These are phyloP conservation scores for Platichthys flesus DNA, from an alignment of 2,113 vertebrate species.

Conservation along the genomic window DNA sequence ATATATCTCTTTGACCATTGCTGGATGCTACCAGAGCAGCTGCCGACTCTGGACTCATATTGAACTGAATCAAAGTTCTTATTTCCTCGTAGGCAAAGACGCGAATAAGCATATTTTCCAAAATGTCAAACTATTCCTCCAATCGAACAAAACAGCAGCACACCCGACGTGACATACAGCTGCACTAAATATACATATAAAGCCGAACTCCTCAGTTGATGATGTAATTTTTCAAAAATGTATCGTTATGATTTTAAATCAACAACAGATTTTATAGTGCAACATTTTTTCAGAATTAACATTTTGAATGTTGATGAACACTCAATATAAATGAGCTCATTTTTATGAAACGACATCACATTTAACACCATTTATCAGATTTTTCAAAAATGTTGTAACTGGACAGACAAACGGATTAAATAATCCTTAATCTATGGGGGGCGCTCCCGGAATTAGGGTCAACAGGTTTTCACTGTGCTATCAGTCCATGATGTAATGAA, in stretches of 20 bases:
- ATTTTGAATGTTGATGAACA: constrained; percentile 20
- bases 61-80: background rate
- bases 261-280: constrained; percentile 4
- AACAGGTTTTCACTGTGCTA: constrained; percentile 67
- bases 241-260: constrained; percentile 1
- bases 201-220: background rate
- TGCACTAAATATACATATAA: background rate
- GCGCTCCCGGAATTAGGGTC: constrained; percentile 70
- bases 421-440: constrained; percentile 60
- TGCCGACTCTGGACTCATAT: background rate
- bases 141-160: background rate
- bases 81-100: background rate
- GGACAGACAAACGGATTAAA: constrained; percentile 56
- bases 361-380: constrained; percentile 32
- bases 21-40: background rate
- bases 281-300: constrained; percentile 11
- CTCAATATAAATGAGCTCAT: constrained; percentile 14
- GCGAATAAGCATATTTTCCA: background rate
- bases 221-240: background rate
- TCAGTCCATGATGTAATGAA: background rate
- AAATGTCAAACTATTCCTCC: constrained; percentile 24
- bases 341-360: constrained; percentile 46
- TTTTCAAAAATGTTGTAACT: constrained; percentile 32
- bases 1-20: background rate
- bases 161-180: background rate